Evolutionary conservation across 2,888 invertebrate species (phyloP).

Genomic region (Phrixothrix hirtus): DNA sequence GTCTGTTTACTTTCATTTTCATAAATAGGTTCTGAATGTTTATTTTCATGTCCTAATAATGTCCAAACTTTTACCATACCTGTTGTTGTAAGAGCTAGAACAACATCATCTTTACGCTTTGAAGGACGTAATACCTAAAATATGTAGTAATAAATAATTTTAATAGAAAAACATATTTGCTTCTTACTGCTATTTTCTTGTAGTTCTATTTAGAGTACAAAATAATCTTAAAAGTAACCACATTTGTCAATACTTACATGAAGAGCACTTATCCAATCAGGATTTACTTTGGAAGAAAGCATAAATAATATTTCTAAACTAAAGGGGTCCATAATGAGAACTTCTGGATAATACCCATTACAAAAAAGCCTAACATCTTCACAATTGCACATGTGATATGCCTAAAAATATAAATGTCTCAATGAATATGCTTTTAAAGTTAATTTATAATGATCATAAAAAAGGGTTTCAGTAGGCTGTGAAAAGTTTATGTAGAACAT

Average conservation of each 20-base stretch:
- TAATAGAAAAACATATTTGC: not conserved
- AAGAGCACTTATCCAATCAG: constrained; percentile 97
- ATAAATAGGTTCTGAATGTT: constrained; percentile 84
- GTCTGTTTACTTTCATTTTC: constrained; percentile 98
- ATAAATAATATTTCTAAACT: constrained; percentile 89
- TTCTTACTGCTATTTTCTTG: not conserved
- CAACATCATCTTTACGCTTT: constrained; percentile 90
- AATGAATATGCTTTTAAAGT: not conserved
- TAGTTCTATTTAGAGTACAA: not conserved
- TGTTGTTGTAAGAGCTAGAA: constrained; percentile 91
- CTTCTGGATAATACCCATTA: constrained; percentile 97
- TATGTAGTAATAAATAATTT: not conserved
- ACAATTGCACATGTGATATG: constrained; percentile 81
- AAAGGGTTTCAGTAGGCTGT: too few relatives aligned
- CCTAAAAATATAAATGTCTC: constrained; percentile 56
- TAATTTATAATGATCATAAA: too few relatives aligned
- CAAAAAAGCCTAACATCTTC: constrained; percentile 89
- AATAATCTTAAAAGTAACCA: not conserved
- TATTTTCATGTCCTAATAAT: constrained; percentile 83
- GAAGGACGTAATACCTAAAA: constrained; percentile 67
- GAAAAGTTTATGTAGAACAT: too few relatives aligned
- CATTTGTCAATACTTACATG: too few relatives aligned
- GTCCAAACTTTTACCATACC: constrained; percentile 99
- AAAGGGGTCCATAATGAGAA: constrained; percentile 95
- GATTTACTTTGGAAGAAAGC: constrained; percentile 92